Conservation (phyloP, 2,888 invertebrate species). For the Cynaeus angustus region DNA sequence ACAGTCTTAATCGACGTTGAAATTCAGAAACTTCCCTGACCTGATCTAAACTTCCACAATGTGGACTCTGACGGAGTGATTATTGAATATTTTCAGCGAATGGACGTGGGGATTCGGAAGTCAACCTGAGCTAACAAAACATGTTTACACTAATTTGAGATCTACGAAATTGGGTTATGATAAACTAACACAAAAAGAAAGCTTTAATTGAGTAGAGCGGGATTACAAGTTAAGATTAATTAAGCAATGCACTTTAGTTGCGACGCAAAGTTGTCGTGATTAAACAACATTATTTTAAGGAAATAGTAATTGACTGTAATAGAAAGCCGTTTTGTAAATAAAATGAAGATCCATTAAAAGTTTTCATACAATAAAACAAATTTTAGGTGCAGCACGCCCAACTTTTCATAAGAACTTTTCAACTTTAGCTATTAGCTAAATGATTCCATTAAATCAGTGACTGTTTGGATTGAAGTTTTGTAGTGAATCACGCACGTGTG, state of each 20-base stretch:
- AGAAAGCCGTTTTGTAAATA: slow-evolving; percentile 31
- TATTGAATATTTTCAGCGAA: slow-evolving; percentile 3
- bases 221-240: background rate
- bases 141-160: background rate
- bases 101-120: no score
- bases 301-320: slow-evolving; percentile 23
- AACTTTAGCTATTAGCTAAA: slow-evolving; percentile 27
- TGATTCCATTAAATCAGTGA: slow-evolving; percentile 31
- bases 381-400: slow-evolving; percentile 35
- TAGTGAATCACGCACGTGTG: no score
- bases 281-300: slow-evolving; percentile 14
- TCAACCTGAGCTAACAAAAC: no score
- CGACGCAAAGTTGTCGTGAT: background rate
- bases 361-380: slow-evolving; percentile 47
- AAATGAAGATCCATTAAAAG: slow-evolving; percentile 40
- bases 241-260: background rate
- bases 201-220: background rate
- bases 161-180: background rate
- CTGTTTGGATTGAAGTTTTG: background rate
- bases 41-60: slow-evolving; percentile 28
- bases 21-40: slow-evolving; percentile 34
- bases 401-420: slow-evolving; percentile 39
- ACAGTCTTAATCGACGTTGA: slow-evolving; percentile 39
- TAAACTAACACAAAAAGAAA: background rate
- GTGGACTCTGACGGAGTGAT: background rate